Percentiles rank a stretch among this genome's conserved stretches.
Evolutionary conservation across 2,888 invertebrate species (phyloP).

Genomic region (Standfussiana lucernea): DNA sequence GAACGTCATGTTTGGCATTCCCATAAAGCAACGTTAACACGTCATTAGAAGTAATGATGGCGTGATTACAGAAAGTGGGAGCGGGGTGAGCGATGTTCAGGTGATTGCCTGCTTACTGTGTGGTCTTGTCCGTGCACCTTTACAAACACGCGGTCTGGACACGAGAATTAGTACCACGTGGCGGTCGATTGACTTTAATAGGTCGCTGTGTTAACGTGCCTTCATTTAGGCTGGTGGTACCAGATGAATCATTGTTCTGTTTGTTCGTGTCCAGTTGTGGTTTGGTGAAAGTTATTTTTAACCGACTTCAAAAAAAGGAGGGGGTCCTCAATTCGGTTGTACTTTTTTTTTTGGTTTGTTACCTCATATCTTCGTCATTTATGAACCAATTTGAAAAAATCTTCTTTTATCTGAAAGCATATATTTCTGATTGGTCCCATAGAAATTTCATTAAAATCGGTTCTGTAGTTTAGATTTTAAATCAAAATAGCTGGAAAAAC

Average conservation of each 20-base stretch:
- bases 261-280: slow-evolving; percentile 40
- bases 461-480: no score
- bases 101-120: slow-evolving; percentile 88
- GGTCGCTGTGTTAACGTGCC: slow-evolving; percentile 60
- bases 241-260: slow-evolving; percentile 54
- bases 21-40: slow-evolving; percentile 91
- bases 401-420: no score
- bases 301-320: no score
- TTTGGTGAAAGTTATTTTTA: slow-evolving; percentile 45
- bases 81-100: slow-evolving; percentile 84
- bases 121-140: slow-evolving; percentile 84
- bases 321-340: no score
- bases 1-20: slow-evolving; percentile 91
- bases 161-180: slow-evolving; percentile 82
- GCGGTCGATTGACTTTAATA: slow-evolving; percentile 71
- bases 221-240: slow-evolving; percentile 52
- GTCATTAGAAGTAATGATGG: slow-evolving; percentile 91
- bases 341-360: no score
- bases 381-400: no score
- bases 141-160: slow-evolving; percentile 80
- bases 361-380: no score
- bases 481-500: no score
- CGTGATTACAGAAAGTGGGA: slow-evolving; percentile 87
- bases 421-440: no score
- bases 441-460: no score